Evolutionary conservation across 2,888 invertebrate genomes (phyloP), one percentile per base, ranked within the genome.

Genomic region (Lissonota sp.): DNA sequence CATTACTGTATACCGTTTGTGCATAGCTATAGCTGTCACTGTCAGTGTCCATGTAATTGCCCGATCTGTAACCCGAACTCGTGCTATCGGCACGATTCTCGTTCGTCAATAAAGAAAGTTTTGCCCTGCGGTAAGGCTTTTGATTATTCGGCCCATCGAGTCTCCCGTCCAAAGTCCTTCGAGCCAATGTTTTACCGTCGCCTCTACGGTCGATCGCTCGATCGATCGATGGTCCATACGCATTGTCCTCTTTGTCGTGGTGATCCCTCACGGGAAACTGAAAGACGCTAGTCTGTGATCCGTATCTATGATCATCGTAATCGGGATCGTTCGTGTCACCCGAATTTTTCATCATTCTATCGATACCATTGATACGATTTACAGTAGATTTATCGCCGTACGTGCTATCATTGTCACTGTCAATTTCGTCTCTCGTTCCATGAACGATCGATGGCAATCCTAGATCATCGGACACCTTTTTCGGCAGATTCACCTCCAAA

Each of bases 11-110:
- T 4, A 53, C 94, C 77, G 96, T 95, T 7, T 94, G 95, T 0
- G 94, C 93, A 88, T 96, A 96, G 26, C 94, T 94, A 85, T 94
- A 94, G 85, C 26, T 26, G 26, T 95, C 95, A 14, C 94, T 95
- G 85, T 95, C 94, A 55, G 87, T 91, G 75, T 89, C 90, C 5
- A 87, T 77, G 44, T 86, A 89, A 57, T 93, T 93, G 86, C 94
- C 94, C 0, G 94, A 94, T 85, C 93, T 93, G 83, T 95, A 95
- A 0, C 95, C 95, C 1, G 95, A 95, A 80, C 90, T 92, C 1
- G 88, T 87, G 70, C 89, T 90, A 44, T 89, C 89, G 0, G 88
- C 84, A 0, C 86, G 86, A 78, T 88, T 91, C 0, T 74, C 85
- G 1, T 71, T 75, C 5, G 62, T 39, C 14, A 53, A 55, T 16